Evolutionary conservation across 2,888 invertebrate species (phyloP).

Genomic region (Melitaea athalia): DNA sequence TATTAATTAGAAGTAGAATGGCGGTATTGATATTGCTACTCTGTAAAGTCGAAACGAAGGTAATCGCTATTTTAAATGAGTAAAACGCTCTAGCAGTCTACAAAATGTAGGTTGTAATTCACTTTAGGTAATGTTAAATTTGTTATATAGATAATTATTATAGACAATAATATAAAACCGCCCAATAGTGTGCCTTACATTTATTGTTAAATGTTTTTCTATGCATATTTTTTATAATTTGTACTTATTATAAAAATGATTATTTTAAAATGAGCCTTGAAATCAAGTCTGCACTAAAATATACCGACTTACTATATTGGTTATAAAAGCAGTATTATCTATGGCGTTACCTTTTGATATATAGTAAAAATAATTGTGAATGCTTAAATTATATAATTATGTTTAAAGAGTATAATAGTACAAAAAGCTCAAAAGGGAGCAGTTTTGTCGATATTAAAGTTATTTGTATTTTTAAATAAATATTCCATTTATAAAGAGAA

Average conservation of each 20-base stretch:
- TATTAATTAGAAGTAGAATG: too few species aligned
- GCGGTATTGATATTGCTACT: too few species aligned
- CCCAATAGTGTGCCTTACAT: not conserved
- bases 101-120: not conserved
- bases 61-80: too few species aligned
- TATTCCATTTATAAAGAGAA: not conserved
- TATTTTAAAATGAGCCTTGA: not conserved
- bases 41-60: too few species aligned
- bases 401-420: not conserved
- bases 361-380: not conserved
- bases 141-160: not conserved
- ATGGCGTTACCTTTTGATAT: constrained; percentile 4
- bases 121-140: not conserved
- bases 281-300: not conserved
- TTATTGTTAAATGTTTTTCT: not conserved
- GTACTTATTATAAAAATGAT: not conserved
- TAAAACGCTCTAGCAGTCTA: not conserved
- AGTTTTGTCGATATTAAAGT: not conserved
- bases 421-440: not conserved
- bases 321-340: not conserved
- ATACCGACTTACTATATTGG: not conserved
- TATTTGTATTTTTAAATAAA: constrained; percentile 1
- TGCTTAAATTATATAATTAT: not conserved
- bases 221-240: not conserved
- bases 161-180: constrained; percentile 1